These are phyloP conservation scores for Nannoperca obscura DNA, from an alignment of 2,797 vertebrate genomes.

Conservation along the genomic window DNA sequence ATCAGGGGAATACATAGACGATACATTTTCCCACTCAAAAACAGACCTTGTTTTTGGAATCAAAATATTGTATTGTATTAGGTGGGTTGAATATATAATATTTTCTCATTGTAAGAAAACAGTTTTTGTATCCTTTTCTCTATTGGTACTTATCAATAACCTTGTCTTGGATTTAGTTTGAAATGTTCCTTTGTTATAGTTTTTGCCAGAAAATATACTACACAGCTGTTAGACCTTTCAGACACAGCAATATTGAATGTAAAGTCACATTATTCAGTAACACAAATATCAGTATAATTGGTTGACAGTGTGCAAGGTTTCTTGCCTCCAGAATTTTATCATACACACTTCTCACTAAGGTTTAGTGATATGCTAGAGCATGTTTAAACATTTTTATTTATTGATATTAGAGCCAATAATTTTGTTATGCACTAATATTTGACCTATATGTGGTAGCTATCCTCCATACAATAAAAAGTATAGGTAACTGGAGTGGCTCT, in stretches of 20 bases:
- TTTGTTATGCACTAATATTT: not conserved
- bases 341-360: not conserved
- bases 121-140: not conserved
- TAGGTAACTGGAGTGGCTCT: not conserved
- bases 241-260: too few species aligned
- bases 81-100: slow-evolving; percentile 23
- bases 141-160: not conserved
- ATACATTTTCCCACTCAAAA: slow-evolving; percentile 23
- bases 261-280: too few species aligned
- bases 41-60: not conserved
- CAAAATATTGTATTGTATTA: slow-evolving; percentile 6
- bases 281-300: not conserved
- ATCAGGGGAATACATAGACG: slow-evolving; percentile 42
- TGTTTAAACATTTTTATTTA: not conserved
- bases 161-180: not conserved
- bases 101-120: not conserved
- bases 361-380: not conserved
- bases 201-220: not conserved
- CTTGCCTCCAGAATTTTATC: not conserved
- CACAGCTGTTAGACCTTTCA: too few species aligned
- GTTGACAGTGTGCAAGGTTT: not conserved
- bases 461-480: not conserved
- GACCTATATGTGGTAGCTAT: not conserved
- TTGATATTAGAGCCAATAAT: not conserved
- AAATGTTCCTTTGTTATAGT: not conserved